Base-by-base conservation (phyloP, 2,797 vertebrate species). In the Poliocrania exsul region DNA sequence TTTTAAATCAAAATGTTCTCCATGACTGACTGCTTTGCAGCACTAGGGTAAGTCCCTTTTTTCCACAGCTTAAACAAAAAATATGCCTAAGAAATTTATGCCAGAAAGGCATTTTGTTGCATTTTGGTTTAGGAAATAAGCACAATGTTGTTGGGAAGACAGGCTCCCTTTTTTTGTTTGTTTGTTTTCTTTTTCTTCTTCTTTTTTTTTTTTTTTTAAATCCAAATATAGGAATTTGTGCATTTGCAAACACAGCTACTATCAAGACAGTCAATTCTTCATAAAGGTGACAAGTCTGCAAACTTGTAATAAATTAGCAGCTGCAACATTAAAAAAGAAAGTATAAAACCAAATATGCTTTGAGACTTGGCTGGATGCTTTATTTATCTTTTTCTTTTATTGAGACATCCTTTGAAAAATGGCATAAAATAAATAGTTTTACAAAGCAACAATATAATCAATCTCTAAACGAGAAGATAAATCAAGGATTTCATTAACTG, bases 401-500 rank as follows among this genome's bases (percentile, higher is more conserved):
- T 97, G 94, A 98, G 97, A 97, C 93, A 87, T 97, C 86, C 86
- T 97, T 97, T 98, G 96, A 97, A 97, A 97, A 98, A 98, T 97
- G 96, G 93, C 96, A 96, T 84, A 96, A 97, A 98, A 98, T 97
- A 98, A 98, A 98, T 97, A 98, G 96, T 97, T 98, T 97, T 97
- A 97, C 98, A 98, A 98, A 98, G 98, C 98, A 99, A 99, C 98
- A 99, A 98, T 98, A 98, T 98, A 98, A 99, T 99, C 99, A 99
- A 99, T 99, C 98, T 98, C 98, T 98, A 98, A 98, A 96, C 86
- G 95, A 98, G 98, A 98, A 98, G 98, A 99, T 99, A 99, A 99
- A 99, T 99, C 99, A 99, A 98, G 97, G 98, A 98, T 99, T 99
- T 99, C 98, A 98, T 99, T 99, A 99, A 99, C 98, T 99, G 99